Percentiles rank a stretch among this genome's conserved stretches.
phyloP scores from a whole-genome alignment of 2,888 invertebrate genomes.

The Clistopyga incitator region DNA sequence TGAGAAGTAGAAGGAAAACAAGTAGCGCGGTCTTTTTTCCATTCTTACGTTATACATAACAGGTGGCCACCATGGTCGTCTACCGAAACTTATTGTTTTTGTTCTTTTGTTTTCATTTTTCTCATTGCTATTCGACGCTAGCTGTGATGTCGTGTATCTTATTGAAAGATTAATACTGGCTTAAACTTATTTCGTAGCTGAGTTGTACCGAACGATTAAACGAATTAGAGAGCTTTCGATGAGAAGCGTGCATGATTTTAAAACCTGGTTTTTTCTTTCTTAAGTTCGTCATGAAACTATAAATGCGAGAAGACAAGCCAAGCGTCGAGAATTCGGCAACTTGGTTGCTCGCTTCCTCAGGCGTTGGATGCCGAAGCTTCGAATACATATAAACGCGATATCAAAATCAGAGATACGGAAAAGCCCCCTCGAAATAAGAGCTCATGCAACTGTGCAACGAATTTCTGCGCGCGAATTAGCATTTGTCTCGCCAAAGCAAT shows the following conservation, averaged over 20 bases:
- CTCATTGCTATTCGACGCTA: constrained; percentile 78
- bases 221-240: constrained; percentile 62
- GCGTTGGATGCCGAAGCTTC: constrained; percentile 42
- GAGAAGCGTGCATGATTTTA: constrained; percentile 53
- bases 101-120: constrained; percentile 31
- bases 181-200: constrained; percentile 67
- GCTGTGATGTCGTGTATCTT: constrained; percentile 74
- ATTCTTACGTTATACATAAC: constrained; percentile 57
- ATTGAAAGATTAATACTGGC: constrained; percentile 79
- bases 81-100: constrained; percentile 59
- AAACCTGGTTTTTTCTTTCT: constrained; percentile 34
- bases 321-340: constrained; percentile 44
- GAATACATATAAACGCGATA: constrained; percentile 51
- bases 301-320: constrained; percentile 20
- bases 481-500: constrained; percentile 29
- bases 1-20: constrained; percentile 21
- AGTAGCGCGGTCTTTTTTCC: constrained; percentile 22
- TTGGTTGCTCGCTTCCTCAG: constrained; percentile 46
- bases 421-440: constrained; percentile 7
- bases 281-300: constrained; percentile 40
- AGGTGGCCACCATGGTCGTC: constrained; percentile 80
- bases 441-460: constrained; percentile 22
- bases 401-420: constrained; percentile 47
- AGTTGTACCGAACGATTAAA: constrained; percentile 62
- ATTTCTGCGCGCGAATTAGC: constrained; percentile 15